Percentiles rank a stretch among this genome's conserved stretches.
phyloP scores from a whole-genome alignment of 2,888 invertebrate species.

The Auanema sp. region DNA sequence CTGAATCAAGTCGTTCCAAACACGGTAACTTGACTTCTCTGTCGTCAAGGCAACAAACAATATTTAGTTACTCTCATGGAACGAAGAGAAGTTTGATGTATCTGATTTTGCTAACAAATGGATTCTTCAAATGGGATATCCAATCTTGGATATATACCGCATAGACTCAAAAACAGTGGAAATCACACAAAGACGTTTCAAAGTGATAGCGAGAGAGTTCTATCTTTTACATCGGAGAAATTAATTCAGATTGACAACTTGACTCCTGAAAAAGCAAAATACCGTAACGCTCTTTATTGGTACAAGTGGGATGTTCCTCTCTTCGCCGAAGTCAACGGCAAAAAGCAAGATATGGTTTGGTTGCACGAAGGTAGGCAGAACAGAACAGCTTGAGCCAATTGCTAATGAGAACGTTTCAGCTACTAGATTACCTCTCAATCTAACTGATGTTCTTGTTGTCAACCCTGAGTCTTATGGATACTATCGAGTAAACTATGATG shows the following conservation, averaged over 20 bases:
- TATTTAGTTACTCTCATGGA: slow-evolving; percentile 30
- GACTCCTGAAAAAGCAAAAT: slow-evolving; percentile 47
- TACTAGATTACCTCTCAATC: slow-evolving; percentile 32
- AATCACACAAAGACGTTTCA: slow-evolving; percentile 54
- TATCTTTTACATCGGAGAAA: not conserved
- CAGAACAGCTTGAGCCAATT: not conserved
- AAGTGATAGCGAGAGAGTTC: slow-evolving; percentile 14
- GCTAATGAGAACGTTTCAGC: slow-evolving; percentile 20
- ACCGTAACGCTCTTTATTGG: slow-evolving; percentile 55
- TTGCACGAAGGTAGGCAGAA: slow-evolving; percentile 38
- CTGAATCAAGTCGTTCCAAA: slow-evolving; percentile 15
- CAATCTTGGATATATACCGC: slow-evolving; percentile 50
- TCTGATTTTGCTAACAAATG: slow-evolving; percentile 76
- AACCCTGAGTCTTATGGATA: slow-evolving; percentile 58
- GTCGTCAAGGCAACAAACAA: not conserved
- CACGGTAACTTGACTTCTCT: not conserved
- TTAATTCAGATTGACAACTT: slow-evolving; percentile 28
- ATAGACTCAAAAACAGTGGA: slow-evolving; percentile 47
- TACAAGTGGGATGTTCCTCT: slow-evolving; percentile 62
- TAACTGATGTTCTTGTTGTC: slow-evolving; percentile 48
- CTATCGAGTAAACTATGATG: slow-evolving; percentile 55
- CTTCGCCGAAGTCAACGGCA: slow-evolving; percentile 49
- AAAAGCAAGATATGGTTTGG: slow-evolving; percentile 47
- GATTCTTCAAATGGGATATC: slow-evolving; percentile 72
- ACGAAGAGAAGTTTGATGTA: slow-evolving; percentile 55